These are phyloP conservation scores for Drosophila sp. DNA, from an alignment of 1,140 invertebrate genomes.

Conservation along the genomic window DNA sequence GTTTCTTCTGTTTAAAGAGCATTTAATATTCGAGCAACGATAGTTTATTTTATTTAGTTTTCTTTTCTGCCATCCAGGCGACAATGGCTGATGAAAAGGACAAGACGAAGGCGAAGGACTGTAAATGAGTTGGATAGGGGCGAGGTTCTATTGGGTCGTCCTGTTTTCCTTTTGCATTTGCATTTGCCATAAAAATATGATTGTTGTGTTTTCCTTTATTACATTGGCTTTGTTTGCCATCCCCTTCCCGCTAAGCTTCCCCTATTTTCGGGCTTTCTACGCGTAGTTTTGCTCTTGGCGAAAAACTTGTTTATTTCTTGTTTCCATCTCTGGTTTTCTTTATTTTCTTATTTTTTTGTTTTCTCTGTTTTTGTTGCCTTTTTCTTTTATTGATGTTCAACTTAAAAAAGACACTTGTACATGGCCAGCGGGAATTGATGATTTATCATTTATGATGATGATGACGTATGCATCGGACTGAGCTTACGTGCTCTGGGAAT, in stretches of 20 bases:
- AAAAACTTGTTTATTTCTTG: conserved; percentile 58
- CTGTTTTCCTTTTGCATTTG: conserved; percentile 60
- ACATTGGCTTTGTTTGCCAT: conserved; percentile 56
- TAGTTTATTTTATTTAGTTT: conserved; percentile 1
- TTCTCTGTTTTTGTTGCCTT: conserved; percentile 25
- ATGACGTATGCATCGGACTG: conserved; percentile 39
- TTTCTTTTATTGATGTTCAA: conserved; percentile 50
- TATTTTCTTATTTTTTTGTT: not conserved
- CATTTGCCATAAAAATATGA: conserved; percentile 76
- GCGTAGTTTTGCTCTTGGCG: conserved; percentile 43
- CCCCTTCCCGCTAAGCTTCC: conserved; percentile 18
- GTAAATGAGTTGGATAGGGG: conserved; percentile 27
- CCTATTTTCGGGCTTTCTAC: conserved; percentile 14
- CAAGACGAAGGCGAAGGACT: conserved; percentile 40
- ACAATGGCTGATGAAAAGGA: conserved; percentile 45
- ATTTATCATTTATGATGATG: conserved; percentile 71
- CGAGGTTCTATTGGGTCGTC: conserved; percentile 23
- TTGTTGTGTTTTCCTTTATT: conserved; percentile 71
- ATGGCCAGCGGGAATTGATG: conserved; percentile 64
- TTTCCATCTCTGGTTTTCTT: conserved; percentile 4
- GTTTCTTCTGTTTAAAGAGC: not conserved
- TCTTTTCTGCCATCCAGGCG: conserved; percentile 17
- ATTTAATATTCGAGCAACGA: not conserved
- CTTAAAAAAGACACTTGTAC: conserved; percentile 48
- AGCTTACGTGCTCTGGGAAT: conserved; percentile 28